phyloP scores from a whole-genome alignment of 35 echinoderm and acorn worm species.

The Lytechinus pictus region DNA sequence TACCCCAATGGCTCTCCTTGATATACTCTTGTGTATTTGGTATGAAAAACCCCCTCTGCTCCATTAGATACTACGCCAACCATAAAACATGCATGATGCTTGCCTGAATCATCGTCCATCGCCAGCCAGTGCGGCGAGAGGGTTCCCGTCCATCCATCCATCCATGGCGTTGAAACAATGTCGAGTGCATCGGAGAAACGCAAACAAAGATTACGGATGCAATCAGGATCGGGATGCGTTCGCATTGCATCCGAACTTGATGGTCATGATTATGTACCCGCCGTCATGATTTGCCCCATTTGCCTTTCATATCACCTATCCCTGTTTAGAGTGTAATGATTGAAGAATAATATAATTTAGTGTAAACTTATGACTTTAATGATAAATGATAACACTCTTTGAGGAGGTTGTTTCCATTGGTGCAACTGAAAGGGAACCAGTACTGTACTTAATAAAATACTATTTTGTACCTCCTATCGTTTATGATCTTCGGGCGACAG shows the following conservation, averaged over 20 bases:
- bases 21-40: not conserved
- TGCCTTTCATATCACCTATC: not conserved
- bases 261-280: not conserved
- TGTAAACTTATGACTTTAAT: too few relatives aligned
- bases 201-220: constrained; percentile 4
- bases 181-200: not conserved
- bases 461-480: too few relatives aligned
- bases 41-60: not conserved
- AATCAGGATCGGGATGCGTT: not conserved
- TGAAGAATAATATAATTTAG: too few relatives aligned
- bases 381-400: too few relatives aligned
- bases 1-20: not conserved
- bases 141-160: not conserved
- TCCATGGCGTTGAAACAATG: constrained; percentile 1
- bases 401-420: too few relatives aligned
- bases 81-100: constrained; percentile 4
- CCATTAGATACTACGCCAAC: constrained; percentile 17
- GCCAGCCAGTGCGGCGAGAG: not conserved
- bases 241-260: not conserved
- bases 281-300: not conserved
- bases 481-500: too few relatives aligned
- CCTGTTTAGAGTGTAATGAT: not conserved
- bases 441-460: too few relatives aligned
- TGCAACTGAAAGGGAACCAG: too few relatives aligned
- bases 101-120: not conserved